phyloP scores from a whole-genome alignment of 2,113 vertebrate species.

The Ctenomys sociabilis region DNA sequence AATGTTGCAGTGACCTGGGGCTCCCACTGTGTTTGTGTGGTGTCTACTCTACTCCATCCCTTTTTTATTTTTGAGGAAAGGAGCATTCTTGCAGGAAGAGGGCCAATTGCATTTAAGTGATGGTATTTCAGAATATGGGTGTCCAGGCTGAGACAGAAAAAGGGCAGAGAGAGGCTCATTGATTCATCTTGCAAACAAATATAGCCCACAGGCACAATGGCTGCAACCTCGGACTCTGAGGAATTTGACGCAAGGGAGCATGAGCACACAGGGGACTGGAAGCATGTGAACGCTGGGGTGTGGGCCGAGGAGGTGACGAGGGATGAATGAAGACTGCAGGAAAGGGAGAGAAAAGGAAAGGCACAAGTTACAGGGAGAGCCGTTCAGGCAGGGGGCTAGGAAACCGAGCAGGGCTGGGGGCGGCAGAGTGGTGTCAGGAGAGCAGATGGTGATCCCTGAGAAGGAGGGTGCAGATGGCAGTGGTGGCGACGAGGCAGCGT shows the following conservation, averaged over 20 bases:
- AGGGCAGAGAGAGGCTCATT: neutral
- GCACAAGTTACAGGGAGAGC: constrained; percentile 24
- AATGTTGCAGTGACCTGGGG: neutral
- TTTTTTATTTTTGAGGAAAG: neutral
- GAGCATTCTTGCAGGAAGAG: neutral
- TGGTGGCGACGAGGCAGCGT: constrained; percentile 72
- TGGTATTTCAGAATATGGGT: neutral
- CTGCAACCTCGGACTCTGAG: neutral
- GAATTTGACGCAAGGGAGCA: neutral
- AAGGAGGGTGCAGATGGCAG: constrained; percentile 79
- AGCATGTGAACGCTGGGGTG: neutral
- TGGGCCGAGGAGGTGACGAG: neutral
- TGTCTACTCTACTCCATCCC: neutral
- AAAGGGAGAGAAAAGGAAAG: constrained; percentile 10
- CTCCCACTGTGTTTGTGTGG: neutral
- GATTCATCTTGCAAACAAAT: neutral
- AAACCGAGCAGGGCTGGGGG: constrained; percentile 72
- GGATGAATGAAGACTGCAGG: constrained; percentile 12
- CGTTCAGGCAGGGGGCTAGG: constrained; percentile 65
- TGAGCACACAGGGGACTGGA: neutral
- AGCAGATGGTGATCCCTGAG: constrained; percentile 80
- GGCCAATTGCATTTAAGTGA: neutral
- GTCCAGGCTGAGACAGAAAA: neutral
- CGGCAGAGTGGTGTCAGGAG: constrained; percentile 63
- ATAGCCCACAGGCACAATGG: neutral